Conservation (phyloP, 2,888 invertebrate species). For the Drosophila borborema region DNA sequence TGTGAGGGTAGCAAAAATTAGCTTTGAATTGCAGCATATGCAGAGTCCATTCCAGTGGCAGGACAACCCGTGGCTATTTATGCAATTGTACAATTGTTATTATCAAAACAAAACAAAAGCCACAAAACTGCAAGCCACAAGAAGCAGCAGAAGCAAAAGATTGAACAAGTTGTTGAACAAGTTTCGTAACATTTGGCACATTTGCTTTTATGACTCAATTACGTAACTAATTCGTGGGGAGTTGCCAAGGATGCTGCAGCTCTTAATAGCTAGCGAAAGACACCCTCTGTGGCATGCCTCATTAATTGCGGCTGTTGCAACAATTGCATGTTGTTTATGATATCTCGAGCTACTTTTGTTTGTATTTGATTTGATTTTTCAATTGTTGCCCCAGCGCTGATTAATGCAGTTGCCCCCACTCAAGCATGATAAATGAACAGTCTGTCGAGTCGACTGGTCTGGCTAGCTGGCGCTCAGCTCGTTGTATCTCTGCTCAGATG, state of each 20-base stretch:
- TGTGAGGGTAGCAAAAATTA: not conserved
- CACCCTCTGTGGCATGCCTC: slow-evolving; percentile 52
- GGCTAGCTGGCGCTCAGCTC: slow-evolving; percentile 46
- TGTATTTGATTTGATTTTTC: slow-evolving; percentile 22
- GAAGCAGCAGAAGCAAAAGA: not conserved
- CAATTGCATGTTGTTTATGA: slow-evolving; percentile 59
- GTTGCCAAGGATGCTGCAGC: slow-evolving; percentile 25
- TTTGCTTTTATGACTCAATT: slow-evolving; percentile 85
- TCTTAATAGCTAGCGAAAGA: slow-evolving; percentile 18
- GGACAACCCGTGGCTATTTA: slow-evolving; percentile 70
- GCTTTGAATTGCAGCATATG: slow-evolving; percentile 67
- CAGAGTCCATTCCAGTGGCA: slow-evolving; percentile 52
- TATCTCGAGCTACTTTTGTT: slow-evolving; percentile 24
- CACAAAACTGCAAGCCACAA: not conserved
- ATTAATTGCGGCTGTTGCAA: slow-evolving; percentile 61
- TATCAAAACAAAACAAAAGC: slow-evolving; percentile 7
- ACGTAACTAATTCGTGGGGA: slow-evolving; percentile 82
- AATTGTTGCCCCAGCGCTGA: slow-evolving; percentile 58
- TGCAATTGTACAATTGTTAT: slow-evolving; percentile 78
- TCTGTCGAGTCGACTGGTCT: not conserved
- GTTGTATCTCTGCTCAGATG: slow-evolving; percentile 47
- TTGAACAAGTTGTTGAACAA: slow-evolving; percentile 31
- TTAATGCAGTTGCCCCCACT: slow-evolving; percentile 67
- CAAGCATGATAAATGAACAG: slow-evolving; percentile 70
- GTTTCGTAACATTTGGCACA: slow-evolving; percentile 83